Evolutionary conservation across 2,797 vertebrate species (phyloP), one percentile per base, ranked within the genome.

Genomic region (Sphaeramia orbicularis): DNA sequence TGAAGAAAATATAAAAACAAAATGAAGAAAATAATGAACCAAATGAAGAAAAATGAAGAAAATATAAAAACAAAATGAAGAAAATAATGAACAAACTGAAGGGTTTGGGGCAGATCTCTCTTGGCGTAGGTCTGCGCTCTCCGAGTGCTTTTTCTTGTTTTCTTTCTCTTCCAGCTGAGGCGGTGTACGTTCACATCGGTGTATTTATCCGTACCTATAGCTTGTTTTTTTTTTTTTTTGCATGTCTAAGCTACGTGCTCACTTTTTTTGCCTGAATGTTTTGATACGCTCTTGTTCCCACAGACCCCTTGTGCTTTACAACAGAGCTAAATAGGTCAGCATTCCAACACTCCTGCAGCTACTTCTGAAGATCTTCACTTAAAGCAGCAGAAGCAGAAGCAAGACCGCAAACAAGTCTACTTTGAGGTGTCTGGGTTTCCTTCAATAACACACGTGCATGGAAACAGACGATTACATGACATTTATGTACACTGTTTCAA

Each of bases 281-380:
- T 78, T 63, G 56, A 3, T 41, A 57, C 12, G 62, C 0, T 40
- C 59, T 50, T 24, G n/a, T 57, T 85, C 70, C 61, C 47, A 41
- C 76, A 76, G 66, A 80, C 66, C 42, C 40, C n/a, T 56, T 21
- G 2, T n/a, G 14, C 74, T 51, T 41, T 71, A 80, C 69, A 72
- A 44, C 71, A 60, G 63, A 53, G 50, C 76, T 80, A 90, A 90
- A 74, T 91, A 87, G 87, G 87, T 90, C 87, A 89, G 67, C 75
- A 51, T 83, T 89, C 62, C 78, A 53, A 87, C 43, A 65, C 73
- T 70, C 43, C 11, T 10, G 42, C 80, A 78, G 72, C 62, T 52
- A 19, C 55, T 76, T 76, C 56, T 50, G 38, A 74, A 76, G 15
- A 64, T 45, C 41, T 62, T 64, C 48, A 38, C 57, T 61, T 36